A percentile compares a stretch with the other conserved stretches of the same genome.
These are phyloP conservation scores for Pyralis farinalis DNA, from an alignment of 2,888 invertebrate genomes.

Conservation along the genomic window DNA sequence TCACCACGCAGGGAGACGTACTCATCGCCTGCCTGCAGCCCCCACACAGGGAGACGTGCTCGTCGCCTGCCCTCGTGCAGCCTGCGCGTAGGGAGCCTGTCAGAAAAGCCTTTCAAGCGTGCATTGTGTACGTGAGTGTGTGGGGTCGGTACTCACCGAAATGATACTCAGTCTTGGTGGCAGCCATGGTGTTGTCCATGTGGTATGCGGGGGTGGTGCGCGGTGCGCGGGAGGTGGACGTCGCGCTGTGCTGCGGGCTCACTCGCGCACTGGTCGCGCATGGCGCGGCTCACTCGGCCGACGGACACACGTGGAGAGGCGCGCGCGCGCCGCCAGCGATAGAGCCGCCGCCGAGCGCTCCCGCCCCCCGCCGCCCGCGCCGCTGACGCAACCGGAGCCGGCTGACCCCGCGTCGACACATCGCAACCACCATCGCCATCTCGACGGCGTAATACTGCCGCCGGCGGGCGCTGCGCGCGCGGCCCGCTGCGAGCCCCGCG, in stretches of 20 bases:
- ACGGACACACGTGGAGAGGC: slow-evolving; percentile 24
- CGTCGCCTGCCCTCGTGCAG: no score
- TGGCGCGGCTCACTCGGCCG: slow-evolving; percentile 1
- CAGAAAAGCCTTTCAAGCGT: no score
- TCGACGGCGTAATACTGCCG: slow-evolving; percentile 8
- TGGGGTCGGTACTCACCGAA: slow-evolving; percentile 67
- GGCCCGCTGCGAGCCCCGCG: neutral
- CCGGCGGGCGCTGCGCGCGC: slow-evolving; percentile 10
- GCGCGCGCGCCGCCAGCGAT: slow-evolving; percentile 45
- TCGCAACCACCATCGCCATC: slow-evolving; percentile 8
- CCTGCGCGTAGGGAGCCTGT: no score
- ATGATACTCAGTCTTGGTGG: slow-evolving; percentile 57
- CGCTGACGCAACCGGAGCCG: slow-evolving; percentile 27
- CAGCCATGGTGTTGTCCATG: slow-evolving; percentile 40
- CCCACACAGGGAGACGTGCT: no score
- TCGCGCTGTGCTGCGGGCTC: neutral
- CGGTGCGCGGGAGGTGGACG: slow-evolving; percentile 15
- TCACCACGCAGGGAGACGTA: no score
- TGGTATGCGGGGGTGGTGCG: slow-evolving; percentile 12
- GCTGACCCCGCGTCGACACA: neutral
- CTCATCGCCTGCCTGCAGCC: no score
- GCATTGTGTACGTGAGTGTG: no score
- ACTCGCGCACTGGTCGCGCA: slow-evolving; percentile 14
- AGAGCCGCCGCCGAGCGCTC: slow-evolving; percentile 31
- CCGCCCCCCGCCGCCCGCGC: slow-evolving; percentile 5